A percentile compares a stretch with the other conserved stretches of the same genome.
Conservation (phyloP, 2,888 invertebrate genomes). For the Synanthedon myopaeformis region DNA sequence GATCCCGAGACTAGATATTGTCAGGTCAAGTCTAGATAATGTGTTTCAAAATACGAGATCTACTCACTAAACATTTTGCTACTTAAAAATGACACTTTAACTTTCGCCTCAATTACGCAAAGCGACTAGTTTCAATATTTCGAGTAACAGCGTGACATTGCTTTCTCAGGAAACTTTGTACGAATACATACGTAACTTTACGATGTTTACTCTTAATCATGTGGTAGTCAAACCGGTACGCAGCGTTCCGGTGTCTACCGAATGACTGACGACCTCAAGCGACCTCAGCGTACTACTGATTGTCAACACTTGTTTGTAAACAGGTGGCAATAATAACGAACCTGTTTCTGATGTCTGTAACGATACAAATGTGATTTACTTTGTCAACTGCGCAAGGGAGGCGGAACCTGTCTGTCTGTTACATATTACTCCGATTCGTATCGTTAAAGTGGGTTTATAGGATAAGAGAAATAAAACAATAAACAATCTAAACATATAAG, state of each 20-base stretch:
- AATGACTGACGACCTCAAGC: conserved; percentile 49
- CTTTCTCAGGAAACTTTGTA: conserved; percentile 30
- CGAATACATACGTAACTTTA: conserved; percentile 23
- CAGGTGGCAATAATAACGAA: conserved; percentile 22
- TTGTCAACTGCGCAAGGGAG: not conserved
- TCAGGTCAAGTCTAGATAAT: too few species aligned
- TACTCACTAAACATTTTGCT: not conserved
- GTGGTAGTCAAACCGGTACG: conserved; percentile 54
- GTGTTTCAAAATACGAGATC: too few species aligned
- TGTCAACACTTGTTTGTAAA: conserved; percentile 21
- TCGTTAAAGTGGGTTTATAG: too few species aligned
- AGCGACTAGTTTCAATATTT: conserved; percentile 15
- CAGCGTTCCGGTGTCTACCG: conserved; percentile 21
- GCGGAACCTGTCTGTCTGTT: not conserved
- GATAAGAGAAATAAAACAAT: not conserved
- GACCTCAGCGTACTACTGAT: conserved; percentile 27
- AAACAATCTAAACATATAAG: not conserved
- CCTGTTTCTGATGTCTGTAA: not conserved
- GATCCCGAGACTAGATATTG: too few species aligned
- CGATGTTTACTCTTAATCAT: conserved; percentile 37
- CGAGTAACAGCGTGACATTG: conserved; percentile 17
- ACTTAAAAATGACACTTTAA: conserved; percentile 9
- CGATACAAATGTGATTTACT: not conserved
- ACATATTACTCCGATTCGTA: too few species aligned
- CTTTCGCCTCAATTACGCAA: conserved; percentile 42